phyloP scores from a whole-genome alignment of 2,113 vertebrate species.

The Oxygymnocypris stewartii region DNA sequence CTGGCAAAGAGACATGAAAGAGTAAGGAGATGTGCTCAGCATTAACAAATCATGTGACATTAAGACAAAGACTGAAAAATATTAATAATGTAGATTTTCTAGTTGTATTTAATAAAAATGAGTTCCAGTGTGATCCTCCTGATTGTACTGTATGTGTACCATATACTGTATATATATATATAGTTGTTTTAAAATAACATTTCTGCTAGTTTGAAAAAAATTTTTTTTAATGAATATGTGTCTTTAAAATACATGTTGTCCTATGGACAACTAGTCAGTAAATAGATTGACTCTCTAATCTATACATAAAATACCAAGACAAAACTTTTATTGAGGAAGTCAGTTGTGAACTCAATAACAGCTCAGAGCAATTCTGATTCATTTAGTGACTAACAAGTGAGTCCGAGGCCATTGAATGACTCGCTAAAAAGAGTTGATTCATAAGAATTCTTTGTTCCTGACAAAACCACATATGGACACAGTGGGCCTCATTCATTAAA shows the following conservation, averaged over 20 bases:
- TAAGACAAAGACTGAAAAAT: neutral
- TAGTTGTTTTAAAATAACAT: neutral
- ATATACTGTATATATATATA: neutral
- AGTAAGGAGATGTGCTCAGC: neutral
- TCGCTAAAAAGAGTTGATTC: neutral
- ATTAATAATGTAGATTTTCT: neutral
- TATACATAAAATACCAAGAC: neutral
- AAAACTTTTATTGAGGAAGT: neutral
- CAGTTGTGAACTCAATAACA: neutral
- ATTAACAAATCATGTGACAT: neutral
- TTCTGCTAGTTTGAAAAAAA: neutral
- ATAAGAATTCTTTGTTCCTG: neutral
- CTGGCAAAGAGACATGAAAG: conserved; percentile 68
- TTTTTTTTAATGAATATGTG: neutral
- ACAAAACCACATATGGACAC: neutral
- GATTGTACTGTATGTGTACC: neutral
- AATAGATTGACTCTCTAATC: neutral
- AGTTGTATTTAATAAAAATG: neutral
- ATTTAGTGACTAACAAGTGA: neutral
- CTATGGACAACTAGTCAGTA: neutral
- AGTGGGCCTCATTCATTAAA: no score
- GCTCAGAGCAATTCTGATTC: neutral
- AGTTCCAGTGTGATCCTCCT: neutral
- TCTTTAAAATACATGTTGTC: neutral
- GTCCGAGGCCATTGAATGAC: neutral